Percentiles rank a stretch among this genome's conserved stretches.
Conservation (phyloP, 2,888 invertebrate species). For the Troglohyphantes excavatus region DNA sequence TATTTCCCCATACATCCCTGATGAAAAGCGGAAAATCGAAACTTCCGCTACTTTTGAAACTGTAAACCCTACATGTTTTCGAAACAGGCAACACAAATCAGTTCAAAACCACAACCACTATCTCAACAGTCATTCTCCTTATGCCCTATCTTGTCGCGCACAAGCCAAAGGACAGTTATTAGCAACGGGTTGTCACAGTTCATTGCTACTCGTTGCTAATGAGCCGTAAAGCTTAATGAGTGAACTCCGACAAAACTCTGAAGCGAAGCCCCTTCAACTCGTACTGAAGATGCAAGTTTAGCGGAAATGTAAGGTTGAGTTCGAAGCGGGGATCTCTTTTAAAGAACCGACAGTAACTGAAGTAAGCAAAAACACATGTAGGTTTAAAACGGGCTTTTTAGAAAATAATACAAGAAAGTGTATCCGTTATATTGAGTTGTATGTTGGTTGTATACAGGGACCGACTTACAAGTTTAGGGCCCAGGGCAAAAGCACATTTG, state of each 20-base stretch:
- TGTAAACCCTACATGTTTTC: not conserved
- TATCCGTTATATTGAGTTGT: no score
- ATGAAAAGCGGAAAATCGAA: not conserved
- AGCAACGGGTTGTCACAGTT: not conserved
- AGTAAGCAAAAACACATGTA: constrained; percentile 15
- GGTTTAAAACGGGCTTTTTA: not conserved
- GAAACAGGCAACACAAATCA: not conserved
- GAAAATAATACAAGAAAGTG: no score
- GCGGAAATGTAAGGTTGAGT: constrained; percentile 5
- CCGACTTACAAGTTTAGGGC: no score
- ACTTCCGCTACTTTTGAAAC: not conserved
- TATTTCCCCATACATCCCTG: no score
- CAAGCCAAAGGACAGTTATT: not conserved
- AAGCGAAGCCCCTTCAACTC: not conserved
- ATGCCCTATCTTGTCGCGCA: not conserved
- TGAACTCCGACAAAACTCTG: not conserved
- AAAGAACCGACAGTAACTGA: constrained; percentile 26
- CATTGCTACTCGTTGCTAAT: constrained; percentile 39
- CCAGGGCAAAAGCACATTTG: no score
- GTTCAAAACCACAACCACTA: not conserved
- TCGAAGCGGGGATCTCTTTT: constrained; percentile 16
- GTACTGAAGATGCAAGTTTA: not conserved
- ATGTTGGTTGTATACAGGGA: no score
- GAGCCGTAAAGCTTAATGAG: constrained; percentile 65
- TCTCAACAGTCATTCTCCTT: not conserved